Evolutionary conservation across 2,888 invertebrate species (phyloP).

Genomic region (Meiosimyza platycephala): DNA sequence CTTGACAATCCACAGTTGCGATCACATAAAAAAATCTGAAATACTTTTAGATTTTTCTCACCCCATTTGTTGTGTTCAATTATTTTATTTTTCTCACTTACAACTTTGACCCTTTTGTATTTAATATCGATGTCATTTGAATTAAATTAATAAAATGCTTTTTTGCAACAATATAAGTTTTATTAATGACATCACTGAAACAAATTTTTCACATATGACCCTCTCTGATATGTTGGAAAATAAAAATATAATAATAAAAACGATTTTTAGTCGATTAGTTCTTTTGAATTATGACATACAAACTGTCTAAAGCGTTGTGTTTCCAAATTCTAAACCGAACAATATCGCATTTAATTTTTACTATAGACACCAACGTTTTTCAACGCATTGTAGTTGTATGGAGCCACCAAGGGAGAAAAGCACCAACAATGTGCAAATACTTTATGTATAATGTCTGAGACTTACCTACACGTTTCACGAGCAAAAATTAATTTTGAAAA

Average conservation of each 20-base stretch:
- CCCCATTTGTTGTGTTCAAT: not conserved
- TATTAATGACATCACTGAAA: conserved; percentile 25
- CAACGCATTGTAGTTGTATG: too few species aligned
- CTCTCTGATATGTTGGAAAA: not conserved
- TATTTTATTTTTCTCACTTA: not conserved
- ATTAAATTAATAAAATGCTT: not conserved
- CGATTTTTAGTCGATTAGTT: conserved; percentile 7
- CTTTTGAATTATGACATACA: conserved; percentile 24
- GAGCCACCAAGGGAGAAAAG: not conserved
- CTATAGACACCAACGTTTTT: not conserved
- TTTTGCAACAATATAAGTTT: not conserved
- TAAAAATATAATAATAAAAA: conserved; percentile 6
- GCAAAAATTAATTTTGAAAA: not conserved
- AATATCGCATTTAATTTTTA: conserved; percentile 10
- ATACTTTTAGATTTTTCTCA: conserved; percentile 3
- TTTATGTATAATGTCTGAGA: not conserved
- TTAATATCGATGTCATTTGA: not conserved
- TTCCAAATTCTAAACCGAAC: not conserved
- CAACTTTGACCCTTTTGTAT: conserved; percentile 14
- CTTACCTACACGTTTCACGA: not conserved
- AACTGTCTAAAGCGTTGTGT: not conserved
- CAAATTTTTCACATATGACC: conserved; percentile 14
- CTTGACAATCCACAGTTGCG: not conserved
- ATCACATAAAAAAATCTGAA: not conserved
- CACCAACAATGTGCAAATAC: conserved; percentile 3